Evolutionary conservation across 2,113 vertebrate species (phyloP), one percentile per base, ranked within the genome.

Genomic region (Gorsachius goisagi): DNA sequence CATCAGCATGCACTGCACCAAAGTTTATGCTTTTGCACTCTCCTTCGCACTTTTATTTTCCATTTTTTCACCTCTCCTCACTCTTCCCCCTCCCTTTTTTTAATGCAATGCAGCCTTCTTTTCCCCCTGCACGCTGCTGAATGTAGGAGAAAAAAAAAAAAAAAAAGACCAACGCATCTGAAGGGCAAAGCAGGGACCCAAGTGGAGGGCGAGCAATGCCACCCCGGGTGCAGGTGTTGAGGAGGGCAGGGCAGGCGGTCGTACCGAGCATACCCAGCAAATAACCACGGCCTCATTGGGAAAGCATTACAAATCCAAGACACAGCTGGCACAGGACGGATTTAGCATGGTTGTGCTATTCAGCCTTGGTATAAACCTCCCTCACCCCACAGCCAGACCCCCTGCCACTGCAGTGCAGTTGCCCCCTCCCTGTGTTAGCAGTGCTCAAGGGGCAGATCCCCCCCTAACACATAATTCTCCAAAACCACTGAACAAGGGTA

Each of bases 1-100:
- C 0, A 0, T 41, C 85, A 85, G 49, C 74, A 82, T 0, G 0
- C 27, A 15, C 1, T 11, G 58, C 39, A 79, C 21, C 21, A 3
- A 74, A 47, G 26, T 41, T 55, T 14, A 37, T 21, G 32, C 28
- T 69, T 78, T 28, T 32, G 9, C 66, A 68, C 7, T 89, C 44
- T 32, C 49, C 59, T 44, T 50, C 37, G 5, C 11, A 14, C 23
- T 63, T 80, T 24, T 16, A 50, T 84, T 85, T 85, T 37, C 75
- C 33, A 9, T 26, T 92, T 83, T 90, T 86, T 56, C 52, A 62
- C 20, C 35, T 47, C 62, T 30, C 37, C 44, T 76, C 58, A 47
- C 12, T 53, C 49, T 52, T 85, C 28, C 11, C 6, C 8, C 30
- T 85, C 35, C 27, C 8, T 11, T 63, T 77, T 44, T 33, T 27